phyloP scores from a whole-genome alignment of 2,888 invertebrate species.

The Pristionchus arcanus region DNA sequence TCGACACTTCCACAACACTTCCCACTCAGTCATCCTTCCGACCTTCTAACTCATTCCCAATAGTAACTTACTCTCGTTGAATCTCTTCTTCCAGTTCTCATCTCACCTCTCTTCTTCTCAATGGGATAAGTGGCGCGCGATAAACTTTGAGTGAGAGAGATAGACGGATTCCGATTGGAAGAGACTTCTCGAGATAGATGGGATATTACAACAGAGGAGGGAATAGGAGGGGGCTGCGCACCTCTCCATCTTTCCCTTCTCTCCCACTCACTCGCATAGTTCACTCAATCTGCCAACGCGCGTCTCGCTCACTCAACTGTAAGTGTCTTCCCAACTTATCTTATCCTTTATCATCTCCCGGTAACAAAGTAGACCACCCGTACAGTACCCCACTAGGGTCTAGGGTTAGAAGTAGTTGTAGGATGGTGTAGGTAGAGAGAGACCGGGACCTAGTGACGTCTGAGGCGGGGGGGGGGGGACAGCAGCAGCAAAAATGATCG shows the following conservation, averaged over 20 bases:
- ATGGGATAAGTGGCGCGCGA: slow-evolving; percentile 52
- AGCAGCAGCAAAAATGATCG: slow-evolving; percentile 18
- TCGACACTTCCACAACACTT: neutral
- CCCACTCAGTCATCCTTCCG: neutral
- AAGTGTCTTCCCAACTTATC: neutral
- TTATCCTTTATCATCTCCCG: neutral
- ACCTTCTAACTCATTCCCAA: slow-evolving; percentile 20
- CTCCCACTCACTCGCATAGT: neutral
- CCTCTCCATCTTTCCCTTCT: neutral
- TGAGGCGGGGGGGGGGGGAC: neutral
- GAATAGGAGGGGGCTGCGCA: neutral
- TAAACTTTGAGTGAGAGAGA: slow-evolving; percentile 14
- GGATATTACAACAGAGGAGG: slow-evolving; percentile 50
- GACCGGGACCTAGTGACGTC: neutral
- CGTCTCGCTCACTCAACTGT: neutral
- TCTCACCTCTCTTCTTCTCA: slow-evolving; percentile 12
- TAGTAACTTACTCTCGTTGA: slow-evolving; percentile 29
- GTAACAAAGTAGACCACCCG: neutral
- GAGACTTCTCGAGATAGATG: slow-evolving; percentile 41
- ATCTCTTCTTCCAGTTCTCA: neutral
- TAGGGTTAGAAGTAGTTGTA: neutral
- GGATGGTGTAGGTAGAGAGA: slow-evolving; percentile 11
- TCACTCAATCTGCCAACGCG: neutral
- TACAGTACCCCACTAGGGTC: neutral
- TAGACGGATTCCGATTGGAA: slow-evolving; percentile 12